Evolutionary conservation across 1,140 invertebrate species (phyloP).

Genomic region (Parapsyche elsis): DNA sequence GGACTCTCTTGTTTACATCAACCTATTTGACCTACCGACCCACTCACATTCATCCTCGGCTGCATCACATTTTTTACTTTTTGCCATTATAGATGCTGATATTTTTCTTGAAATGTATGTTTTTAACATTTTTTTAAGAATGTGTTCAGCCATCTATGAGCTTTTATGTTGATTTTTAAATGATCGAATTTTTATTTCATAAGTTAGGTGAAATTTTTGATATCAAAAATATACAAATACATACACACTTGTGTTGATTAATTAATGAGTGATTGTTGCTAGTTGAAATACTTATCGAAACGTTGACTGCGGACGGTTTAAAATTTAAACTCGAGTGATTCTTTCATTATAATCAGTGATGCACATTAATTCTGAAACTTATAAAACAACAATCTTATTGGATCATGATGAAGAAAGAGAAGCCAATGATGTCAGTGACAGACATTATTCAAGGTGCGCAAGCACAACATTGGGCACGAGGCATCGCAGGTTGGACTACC

Average conservation of each 20-base stretch:
- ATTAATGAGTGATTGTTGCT: no score
- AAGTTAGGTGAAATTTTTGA: no score
- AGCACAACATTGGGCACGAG: conserved; percentile 70
- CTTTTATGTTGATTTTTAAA: no score
- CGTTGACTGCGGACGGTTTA: no score
- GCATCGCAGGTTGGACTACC: conserved; percentile 57
- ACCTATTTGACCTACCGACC: conserved; percentile 51
- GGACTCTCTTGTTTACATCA: conserved; percentile 43
- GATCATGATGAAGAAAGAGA: conserved; percentile 83
- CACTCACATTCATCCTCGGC: conserved; percentile 37
- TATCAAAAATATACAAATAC: no score
- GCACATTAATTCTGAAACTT: conserved; percentile 9
- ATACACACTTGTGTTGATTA: no score
- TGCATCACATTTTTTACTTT: background rate
- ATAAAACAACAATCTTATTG: background rate
- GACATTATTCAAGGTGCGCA: conserved; percentile 79
- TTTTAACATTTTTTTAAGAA: no score
- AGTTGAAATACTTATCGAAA: no score
- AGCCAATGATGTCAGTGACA: conserved; percentile 85
- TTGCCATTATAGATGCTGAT: background rate
- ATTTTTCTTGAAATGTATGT: no score
- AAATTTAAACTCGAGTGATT: no score
- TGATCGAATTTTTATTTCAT: no score
- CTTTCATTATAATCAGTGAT: conserved; percentile 6
- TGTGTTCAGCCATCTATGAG: no score